phyloP scores from a whole-genome alignment of 2,888 invertebrate species.

The Parthenolecanium corni region DNA sequence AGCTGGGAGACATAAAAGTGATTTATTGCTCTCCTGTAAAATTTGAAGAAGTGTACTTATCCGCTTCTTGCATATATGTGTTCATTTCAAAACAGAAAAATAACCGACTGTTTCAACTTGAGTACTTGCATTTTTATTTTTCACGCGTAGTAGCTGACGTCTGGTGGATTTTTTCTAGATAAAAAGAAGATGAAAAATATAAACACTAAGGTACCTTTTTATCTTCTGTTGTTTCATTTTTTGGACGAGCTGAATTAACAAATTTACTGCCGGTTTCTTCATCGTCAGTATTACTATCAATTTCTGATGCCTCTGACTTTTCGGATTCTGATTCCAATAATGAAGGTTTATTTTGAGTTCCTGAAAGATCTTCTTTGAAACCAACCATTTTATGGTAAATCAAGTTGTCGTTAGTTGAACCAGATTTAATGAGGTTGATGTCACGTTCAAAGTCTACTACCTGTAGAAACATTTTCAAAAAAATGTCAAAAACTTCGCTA shows the following conservation, averaged over 20 bases:
- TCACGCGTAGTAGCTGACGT: too few species aligned
- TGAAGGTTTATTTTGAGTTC: constrained; percentile 53
- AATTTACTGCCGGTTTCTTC: constrained; percentile 48
- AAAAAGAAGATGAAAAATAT: not conserved
- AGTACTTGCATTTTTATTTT: too few species aligned
- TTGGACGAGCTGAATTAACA: constrained; percentile 55
- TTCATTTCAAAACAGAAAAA: too few species aligned
- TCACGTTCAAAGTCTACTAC: constrained; percentile 77
- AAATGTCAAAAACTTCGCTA: constrained; percentile 24
- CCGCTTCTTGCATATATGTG: too few species aligned
- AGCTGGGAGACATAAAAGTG: too few species aligned
- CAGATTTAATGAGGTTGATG: constrained; percentile 63
- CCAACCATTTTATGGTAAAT: constrained; percentile 80
- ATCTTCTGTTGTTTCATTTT: constrained; percentile 68
- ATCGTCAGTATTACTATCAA: constrained; percentile 44
- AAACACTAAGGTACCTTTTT: constrained; percentile 48
- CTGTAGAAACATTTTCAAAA: constrained; percentile 40
- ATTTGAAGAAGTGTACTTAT: too few species aligned
- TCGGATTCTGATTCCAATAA: constrained; percentile 40
- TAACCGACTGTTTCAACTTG: too few species aligned
- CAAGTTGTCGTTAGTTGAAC: constrained; percentile 48
- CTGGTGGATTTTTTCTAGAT: too few species aligned
- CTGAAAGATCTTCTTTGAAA: constrained; percentile 63
- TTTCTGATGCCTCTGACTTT: constrained; percentile 33
- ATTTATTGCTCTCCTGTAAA: too few species aligned